phyloP scores from a whole-genome alignment of 2,113 vertebrate species.

The Lophotis ruficrista region DNA sequence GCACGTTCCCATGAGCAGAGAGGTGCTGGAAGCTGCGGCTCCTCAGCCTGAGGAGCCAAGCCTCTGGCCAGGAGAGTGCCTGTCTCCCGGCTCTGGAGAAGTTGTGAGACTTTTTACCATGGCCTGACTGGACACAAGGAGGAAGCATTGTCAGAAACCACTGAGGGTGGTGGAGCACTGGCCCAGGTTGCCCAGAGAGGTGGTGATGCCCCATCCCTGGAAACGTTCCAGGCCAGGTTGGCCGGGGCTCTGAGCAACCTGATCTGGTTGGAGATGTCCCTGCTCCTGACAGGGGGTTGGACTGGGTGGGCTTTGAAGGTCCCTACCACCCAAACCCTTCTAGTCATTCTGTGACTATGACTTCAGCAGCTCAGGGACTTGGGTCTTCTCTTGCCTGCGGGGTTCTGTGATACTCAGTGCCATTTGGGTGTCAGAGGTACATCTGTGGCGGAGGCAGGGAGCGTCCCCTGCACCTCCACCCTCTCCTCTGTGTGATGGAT shows the following conservation, averaged over 20 bases:
- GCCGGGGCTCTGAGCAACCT: neutral
- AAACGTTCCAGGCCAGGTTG: neutral
- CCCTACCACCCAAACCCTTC: neutral
- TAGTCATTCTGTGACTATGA: neutral
- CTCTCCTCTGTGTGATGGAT: neutral
- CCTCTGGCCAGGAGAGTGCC: neutral
- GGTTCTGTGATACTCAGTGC: neutral
- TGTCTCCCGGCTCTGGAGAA: neutral
- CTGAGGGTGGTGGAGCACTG: neutral
- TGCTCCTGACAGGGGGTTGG: neutral
- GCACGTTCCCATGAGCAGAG: neutral
- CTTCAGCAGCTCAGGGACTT: neutral
- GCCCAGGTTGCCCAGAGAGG: neutral
- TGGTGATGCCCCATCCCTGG: neutral
- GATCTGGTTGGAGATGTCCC: neutral
- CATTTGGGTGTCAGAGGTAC: neutral
- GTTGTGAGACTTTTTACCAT: neutral
- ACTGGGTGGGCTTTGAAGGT: accelerated
- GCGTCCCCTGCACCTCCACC: neutral
- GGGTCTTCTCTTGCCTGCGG: neutral
- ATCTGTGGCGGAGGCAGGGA: neutral
- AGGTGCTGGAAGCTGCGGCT: neutral
- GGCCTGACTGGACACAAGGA: accelerated
- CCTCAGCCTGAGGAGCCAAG: neutral
- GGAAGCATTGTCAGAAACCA: neutral